Percentiles rank a stretch among this genome's conserved stretches.
phyloP scores from a whole-genome alignment of 2,888 invertebrate genomes.

The Clitarchus hookeri region DNA sequence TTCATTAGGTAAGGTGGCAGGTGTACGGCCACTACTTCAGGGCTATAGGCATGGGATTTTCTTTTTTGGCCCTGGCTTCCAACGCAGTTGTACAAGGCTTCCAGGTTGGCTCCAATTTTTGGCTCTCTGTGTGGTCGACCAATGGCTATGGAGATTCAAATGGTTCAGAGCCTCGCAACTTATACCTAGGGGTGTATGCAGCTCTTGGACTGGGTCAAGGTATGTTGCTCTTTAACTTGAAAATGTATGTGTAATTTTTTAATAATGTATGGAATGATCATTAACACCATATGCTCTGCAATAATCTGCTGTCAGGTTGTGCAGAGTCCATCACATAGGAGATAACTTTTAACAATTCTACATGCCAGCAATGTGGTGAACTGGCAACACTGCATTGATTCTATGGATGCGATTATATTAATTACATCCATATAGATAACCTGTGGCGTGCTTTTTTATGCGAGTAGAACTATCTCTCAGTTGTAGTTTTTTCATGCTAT shows the following conservation, averaged over 20 bases:
- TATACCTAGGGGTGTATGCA: conserved; percentile 89
- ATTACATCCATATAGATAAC: too few relatives aligned
- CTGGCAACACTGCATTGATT: too few relatives aligned
- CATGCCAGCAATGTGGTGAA: too few relatives aligned
- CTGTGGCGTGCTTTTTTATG: too few relatives aligned
- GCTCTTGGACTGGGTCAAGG: conserved; percentile 88
- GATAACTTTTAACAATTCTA: too few relatives aligned
- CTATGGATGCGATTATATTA: too few relatives aligned
- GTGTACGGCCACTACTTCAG: conserved; percentile 89
- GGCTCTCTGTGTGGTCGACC: conserved; percentile 84
- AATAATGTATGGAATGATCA: too few relatives aligned
- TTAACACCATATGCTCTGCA: too few relatives aligned
- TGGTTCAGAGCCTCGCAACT: conserved; percentile 69
- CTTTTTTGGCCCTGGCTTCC: conserved; percentile 64
- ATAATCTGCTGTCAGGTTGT: too few relatives aligned
- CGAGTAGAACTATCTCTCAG: too few relatives aligned
- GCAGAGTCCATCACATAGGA: too few relatives aligned
- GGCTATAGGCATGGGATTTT: conserved; percentile 74
- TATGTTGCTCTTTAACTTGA: conserved; percentile 56
- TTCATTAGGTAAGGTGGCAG: conserved; percentile 74
- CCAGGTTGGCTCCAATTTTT: conserved; percentile 84
- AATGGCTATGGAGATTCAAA: conserved; percentile 57
- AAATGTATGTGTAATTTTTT: not conserved
- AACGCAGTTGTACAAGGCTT: conserved; percentile 82
- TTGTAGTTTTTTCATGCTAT: too few relatives aligned